A percentile compares a stretch with the other conserved stretches of the same genome.
phyloP scores from a whole-genome alignment of 1,140 invertebrate genomes.

The Ips nitidus region DNA sequence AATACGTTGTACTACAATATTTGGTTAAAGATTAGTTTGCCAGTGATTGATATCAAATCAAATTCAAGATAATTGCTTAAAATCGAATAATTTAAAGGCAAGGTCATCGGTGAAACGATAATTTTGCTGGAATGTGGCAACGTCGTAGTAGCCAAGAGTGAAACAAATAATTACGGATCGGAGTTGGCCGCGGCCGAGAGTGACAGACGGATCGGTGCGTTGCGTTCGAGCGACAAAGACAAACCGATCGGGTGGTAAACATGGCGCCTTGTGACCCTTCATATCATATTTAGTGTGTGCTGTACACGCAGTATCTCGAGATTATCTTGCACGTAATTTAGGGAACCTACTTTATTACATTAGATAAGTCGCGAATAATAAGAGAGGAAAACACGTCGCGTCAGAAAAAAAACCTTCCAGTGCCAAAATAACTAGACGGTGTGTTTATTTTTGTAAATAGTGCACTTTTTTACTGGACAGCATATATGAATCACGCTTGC shows the following conservation, averaged over 20 bases:
- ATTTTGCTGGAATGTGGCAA: not conserved
- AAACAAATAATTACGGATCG: constrained; percentile 34
- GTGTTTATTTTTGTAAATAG: constrained; percentile 10
- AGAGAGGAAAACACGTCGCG: constrained; percentile 13
- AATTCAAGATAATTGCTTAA: too few relatives aligned
- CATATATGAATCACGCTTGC: not conserved
- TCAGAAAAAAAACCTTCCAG: constrained; percentile 2
- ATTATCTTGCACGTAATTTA: constrained; percentile 43
- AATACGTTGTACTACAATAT: too few relatives aligned
- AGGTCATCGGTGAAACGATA: too few relatives aligned
- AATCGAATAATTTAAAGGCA: too few relatives aligned
- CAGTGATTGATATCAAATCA: too few relatives aligned
- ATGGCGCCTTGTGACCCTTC: constrained; percentile 51
- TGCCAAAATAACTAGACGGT: constrained; percentile 1
- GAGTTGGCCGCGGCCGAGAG: constrained; percentile 25
- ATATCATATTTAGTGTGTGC: constrained; percentile 50
- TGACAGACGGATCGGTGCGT: constrained; percentile 40
- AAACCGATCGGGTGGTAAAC: constrained; percentile 48
- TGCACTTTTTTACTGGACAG: not conserved
- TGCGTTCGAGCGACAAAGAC: constrained; percentile 42
- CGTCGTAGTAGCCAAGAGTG: constrained; percentile 21
- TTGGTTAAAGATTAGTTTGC: too few relatives aligned
- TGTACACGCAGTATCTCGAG: constrained; percentile 45
- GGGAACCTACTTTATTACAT: constrained; percentile 20
- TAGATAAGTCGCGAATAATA: constrained; percentile 36